Percentiles rank a stretch among this genome's conserved stretches.
Evolutionary conservation across 2,113 vertebrate genomes (phyloP).

Genomic region (Chaenocephalus aceratus): DNA sequence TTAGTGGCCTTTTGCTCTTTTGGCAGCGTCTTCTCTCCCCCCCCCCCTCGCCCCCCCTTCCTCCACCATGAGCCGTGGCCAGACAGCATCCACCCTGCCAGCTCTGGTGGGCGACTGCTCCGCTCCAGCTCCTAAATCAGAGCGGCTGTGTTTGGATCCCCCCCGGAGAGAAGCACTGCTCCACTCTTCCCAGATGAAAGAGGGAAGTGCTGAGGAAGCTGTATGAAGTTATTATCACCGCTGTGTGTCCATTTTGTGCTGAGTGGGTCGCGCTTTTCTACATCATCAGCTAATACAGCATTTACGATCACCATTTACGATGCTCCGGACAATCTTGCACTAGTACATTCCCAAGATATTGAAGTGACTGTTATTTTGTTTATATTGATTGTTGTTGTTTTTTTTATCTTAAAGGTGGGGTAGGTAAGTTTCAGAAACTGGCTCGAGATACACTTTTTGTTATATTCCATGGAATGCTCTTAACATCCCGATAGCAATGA

Average conservation of each 20-base stretch:
- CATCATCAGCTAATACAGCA: conserved; percentile 21
- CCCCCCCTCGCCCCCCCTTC: not conserved
- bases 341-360: too few relatives aligned
- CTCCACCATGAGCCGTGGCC: conserved; percentile 37
- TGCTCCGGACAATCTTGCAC: too few relatives aligned
- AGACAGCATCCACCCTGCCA: conserved; percentile 65
- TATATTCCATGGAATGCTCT: too few relatives aligned
- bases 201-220: conserved; percentile 38
- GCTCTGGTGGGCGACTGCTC: conserved; percentile 62
- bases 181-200: conserved; percentile 47
- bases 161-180: conserved; percentile 46
- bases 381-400: too few relatives aligned
- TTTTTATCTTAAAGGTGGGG: too few relatives aligned
- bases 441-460: too few relatives aligned
- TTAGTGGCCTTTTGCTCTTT: conserved; percentile 69
- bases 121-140: conserved; percentile 73
- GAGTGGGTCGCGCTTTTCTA: conserved; percentile 3
- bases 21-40: conserved; percentile 46
- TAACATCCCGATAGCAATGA: too few relatives aligned
- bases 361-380: too few relatives aligned
- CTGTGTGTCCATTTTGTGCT: conserved; percentile 28
- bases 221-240: conserved; percentile 12
- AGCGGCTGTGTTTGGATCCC: conserved; percentile 64
- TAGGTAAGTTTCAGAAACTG: too few relatives aligned
- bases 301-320: not conserved